Evolutionary conservation across 1,140 invertebrate genomes (phyloP).

Genomic region (Acromyrmex echinatior): DNA sequence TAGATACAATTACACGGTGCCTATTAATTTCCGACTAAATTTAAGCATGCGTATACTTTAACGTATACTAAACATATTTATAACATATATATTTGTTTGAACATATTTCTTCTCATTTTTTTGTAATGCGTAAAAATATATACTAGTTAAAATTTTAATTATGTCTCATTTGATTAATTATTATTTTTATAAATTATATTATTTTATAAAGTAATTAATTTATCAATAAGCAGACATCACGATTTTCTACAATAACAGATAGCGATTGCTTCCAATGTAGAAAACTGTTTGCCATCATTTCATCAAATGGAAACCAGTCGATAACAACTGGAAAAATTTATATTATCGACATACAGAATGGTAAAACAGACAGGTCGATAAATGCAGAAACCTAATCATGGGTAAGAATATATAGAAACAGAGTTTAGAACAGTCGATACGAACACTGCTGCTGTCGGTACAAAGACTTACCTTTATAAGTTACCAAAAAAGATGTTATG

Average conservation of each 20-base stretch:
- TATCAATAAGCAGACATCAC: not conserved
- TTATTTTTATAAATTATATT: slow-evolving; percentile 23
- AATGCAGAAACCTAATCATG: not conserved
- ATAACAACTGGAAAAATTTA: slow-evolving; percentile 8
- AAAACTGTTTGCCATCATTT: slow-evolving; percentile 15
- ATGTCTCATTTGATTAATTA: not conserved
- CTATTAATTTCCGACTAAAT: not conserved
- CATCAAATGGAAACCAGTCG: slow-evolving; percentile 7
- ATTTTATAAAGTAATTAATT: not conserved
- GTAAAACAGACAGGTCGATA: not conserved
- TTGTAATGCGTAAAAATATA: not conserved
- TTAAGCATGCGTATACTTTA: not conserved
- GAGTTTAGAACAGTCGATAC: not conserved
- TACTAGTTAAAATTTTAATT: not conserved
- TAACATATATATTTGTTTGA: not conserved
- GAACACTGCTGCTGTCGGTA: slow-evolving; percentile 18
- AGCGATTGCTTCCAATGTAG: slow-evolving; percentile 21
- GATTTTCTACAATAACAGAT: slow-evolving; percentile 4
- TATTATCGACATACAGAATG: slow-evolving; percentile 3
- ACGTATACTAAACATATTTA: not conserved
- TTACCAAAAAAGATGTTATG: slow-evolving; percentile 4
- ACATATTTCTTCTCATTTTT: not conserved
- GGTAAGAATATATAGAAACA: not conserved
- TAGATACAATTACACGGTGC: not conserved
- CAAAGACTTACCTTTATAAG: slow-evolving; percentile 38